Percentiles rank a stretch among this genome's conserved stretches.
phyloP scores from a whole-genome alignment of 2,113 vertebrate species.

The Indri indri region DNA sequence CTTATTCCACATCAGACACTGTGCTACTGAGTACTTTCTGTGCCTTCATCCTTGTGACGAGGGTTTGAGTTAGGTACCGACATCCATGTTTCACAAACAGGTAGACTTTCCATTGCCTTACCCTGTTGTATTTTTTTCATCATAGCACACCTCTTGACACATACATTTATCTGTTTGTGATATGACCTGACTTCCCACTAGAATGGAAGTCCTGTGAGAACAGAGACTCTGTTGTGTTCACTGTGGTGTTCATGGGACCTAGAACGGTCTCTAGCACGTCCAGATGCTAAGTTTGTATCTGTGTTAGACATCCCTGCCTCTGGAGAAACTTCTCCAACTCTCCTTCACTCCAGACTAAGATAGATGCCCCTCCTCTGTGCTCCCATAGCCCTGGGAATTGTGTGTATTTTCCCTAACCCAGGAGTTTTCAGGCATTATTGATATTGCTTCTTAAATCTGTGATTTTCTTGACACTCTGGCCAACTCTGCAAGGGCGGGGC shows the following conservation, averaged over 20 bases:
- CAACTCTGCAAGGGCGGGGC: not conserved
- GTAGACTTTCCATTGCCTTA: not conserved
- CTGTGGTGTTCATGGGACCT: not conserved
- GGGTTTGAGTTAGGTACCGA: not conserved
- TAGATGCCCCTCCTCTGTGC: too few relatives aligned
- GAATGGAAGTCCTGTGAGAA: not conserved
- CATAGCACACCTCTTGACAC: not conserved
- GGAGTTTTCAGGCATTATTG: not conserved
- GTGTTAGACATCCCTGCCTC: not conserved
- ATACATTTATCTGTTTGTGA: not conserved
- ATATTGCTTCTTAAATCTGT: not conserved
- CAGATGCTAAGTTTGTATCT: not conserved
- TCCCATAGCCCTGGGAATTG: not conserved
- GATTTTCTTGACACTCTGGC: not conserved
- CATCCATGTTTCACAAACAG: not conserved
- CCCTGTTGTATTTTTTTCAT: not conserved
- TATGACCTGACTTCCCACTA: too few relatives aligned
- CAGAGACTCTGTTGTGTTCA: not conserved
- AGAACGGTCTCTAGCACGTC: rapidly evolving
- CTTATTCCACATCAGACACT: not conserved
- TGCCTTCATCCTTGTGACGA: not conserved
- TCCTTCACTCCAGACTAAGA: not conserved
- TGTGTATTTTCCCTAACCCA: not conserved
- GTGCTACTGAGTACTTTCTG: not conserved
- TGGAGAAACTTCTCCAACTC: not conserved